Evolutionary conservation across 2,888 invertebrate species (phyloP), one percentile per base, ranked within the genome.

Genomic region (Noctua fimbriata): DNA sequence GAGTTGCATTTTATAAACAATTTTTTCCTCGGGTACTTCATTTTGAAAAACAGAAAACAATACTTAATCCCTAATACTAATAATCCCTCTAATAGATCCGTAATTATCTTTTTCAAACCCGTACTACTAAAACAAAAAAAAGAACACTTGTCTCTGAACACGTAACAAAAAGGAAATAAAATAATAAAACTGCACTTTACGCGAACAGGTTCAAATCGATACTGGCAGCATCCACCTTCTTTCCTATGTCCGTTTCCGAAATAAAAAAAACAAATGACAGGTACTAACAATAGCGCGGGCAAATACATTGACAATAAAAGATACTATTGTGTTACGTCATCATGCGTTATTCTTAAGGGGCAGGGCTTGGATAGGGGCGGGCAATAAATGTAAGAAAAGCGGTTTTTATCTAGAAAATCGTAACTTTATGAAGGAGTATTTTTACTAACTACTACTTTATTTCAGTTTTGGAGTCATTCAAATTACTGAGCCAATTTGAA

Each of bases 171-270:
- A 65, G 49, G 67, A 73, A 85, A 88, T 85, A 78, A 89, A 89
- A 88, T 90, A 89, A 90, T 87, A 83, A 87, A 90, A 92, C 93
- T 93, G 93, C 96, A 96, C 96, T 95, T 96, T 93, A 93, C 96
- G 78, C 94, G 87, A 88, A 94, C 96, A 96, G 94, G 94, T 95
- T 95, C 94, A 90, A 93, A 93, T 91, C 90, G 85, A 88, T 92
- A 96, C 96, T 96, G 96, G 92, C 94, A 92, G 92, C 84, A 92
- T 86, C 87, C 84, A 88, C 88, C 90, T 90, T 89, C 93, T 93
- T 93, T 93, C 94, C 93, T 92, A 93, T 95, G 95, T 96, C 96
- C 96, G 95, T 96, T 96, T 95, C 94, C 94, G 94, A 95, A 94
- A 93, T 94, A 94, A 93, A 90, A 95, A 90, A 85, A 67, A 84